These are phyloP conservation scores for Hyalella azteca DNA, from an alignment of 2,888 invertebrate genomes.

Conservation along the genomic window DNA sequence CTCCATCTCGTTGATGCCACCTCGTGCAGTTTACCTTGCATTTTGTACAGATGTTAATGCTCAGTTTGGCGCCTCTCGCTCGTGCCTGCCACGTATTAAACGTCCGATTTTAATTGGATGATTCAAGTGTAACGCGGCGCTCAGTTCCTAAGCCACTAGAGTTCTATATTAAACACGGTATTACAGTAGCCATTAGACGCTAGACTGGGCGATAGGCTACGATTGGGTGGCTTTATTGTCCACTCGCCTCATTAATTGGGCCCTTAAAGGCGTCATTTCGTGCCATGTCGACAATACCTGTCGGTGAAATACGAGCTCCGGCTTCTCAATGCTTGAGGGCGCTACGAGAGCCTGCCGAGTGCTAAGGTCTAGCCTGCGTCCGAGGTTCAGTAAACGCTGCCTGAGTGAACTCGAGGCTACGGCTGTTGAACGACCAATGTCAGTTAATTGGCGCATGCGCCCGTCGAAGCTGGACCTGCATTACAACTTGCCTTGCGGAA, in stretches of 20 bases:
- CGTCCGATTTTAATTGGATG: conserved; percentile 29
- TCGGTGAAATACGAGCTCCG: neutral
- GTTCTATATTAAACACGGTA: conserved; percentile 22
- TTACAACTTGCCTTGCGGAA: no score
- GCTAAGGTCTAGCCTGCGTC: no score
- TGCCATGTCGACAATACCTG: conserved; percentile 31
- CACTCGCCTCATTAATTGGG: conserved; percentile 35
- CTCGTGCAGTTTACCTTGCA: neutral
- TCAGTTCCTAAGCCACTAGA: neutral
- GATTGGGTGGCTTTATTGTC: conserved; percentile 32
- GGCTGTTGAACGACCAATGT: no score
- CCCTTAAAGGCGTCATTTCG: conserved; percentile 30
- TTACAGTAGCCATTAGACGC: conserved; percentile 10
- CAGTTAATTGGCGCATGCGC: no score
- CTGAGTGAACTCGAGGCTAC: no score
- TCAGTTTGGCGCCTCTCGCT: neutral
- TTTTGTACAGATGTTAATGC: neutral
- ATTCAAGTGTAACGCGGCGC: neutral
- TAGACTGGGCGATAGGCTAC: conserved; percentile 22
- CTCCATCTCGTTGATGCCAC: neutral
- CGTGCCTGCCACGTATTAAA: neutral
- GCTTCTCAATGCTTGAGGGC: neutral
- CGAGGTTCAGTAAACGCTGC: no score
- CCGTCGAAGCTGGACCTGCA: no score
- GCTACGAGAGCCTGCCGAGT: no score